Conservation (phyloP, 2,113 vertebrate genomes). For the Corvus hawaiiensis region DNA sequence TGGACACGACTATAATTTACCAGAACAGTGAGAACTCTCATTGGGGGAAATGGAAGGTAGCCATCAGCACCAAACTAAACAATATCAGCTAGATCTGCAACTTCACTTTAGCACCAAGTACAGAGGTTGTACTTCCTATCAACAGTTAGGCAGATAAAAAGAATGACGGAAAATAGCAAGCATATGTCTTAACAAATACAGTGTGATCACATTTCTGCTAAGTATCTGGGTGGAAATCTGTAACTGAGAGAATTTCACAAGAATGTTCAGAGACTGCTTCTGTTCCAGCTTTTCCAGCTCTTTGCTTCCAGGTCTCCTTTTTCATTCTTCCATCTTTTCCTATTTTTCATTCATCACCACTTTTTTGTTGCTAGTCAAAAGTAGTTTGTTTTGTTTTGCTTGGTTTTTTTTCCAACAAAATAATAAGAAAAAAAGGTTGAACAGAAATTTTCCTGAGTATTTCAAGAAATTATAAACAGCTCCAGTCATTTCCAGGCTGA, state of each 20-base stretch:
- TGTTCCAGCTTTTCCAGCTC: not conserved
- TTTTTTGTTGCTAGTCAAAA: not conserved
- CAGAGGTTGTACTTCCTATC: not conserved
- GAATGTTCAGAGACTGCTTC: not conserved
- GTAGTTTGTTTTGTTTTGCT: not conserved
- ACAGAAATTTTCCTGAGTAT: not conserved
- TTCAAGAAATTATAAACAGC: not conserved
- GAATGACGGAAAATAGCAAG: not conserved
- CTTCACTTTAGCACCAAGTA: not conserved
- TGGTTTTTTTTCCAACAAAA: not conserved
- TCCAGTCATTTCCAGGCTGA: not conserved
- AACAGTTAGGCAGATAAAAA: not conserved
- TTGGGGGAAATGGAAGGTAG: not conserved
- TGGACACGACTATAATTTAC: not conserved
- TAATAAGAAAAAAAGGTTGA: not conserved
- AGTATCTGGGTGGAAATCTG: not conserved
- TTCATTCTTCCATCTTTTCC: not conserved
- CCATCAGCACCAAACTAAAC: not conserved
- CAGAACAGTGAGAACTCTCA: not conserved
- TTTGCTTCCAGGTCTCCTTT: not conserved
- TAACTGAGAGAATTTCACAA: not conserved
- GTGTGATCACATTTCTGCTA: not conserved
- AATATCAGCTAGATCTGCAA: not conserved
- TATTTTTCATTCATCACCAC: not conserved
- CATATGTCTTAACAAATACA: not conserved